phyloP scores from a whole-genome alignment of 2,113 vertebrate genomes.

The Colossoma macropomum region DNA sequence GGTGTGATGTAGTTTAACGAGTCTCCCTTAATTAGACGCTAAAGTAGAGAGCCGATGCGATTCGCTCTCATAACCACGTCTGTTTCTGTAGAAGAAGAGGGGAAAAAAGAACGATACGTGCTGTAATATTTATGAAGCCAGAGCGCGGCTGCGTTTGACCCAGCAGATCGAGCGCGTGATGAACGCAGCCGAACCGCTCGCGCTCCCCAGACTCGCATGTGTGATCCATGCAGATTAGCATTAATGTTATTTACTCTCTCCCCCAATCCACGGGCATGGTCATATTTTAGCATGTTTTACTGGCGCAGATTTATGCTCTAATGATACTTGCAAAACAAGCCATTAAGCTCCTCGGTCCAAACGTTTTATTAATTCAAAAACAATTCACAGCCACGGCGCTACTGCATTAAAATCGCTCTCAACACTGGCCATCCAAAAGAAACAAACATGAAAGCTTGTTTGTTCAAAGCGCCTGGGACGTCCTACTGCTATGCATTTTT shows the following conservation, averaged over 20 bases:
- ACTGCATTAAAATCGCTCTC: conserved; percentile 36
- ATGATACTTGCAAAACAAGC: conserved; percentile 46
- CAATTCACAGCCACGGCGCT: conserved; percentile 28
- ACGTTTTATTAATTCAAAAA: conserved; percentile 48
- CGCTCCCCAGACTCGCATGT: background rate
- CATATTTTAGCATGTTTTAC: conserved; percentile 35
- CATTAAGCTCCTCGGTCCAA: conserved; percentile 26
- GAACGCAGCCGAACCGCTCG: background rate
- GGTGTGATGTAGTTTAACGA: background rate
- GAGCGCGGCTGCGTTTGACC: conserved; percentile 41
- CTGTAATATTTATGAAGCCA: conserved; percentile 54
- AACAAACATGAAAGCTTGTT: conserved; percentile 45
- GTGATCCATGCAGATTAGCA: conserved; percentile 9
- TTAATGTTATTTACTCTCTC: conserved; percentile 24
- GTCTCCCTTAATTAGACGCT: conserved; percentile 1
- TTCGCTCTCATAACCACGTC: conserved; percentile 20
- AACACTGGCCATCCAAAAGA: conserved; percentile 24
- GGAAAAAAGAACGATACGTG: background rate
- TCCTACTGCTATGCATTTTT: conserved; percentile 36
- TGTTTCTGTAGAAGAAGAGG: conserved; percentile 21
- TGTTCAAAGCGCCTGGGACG: conserved; percentile 51
- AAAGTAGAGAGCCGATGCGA: background rate
- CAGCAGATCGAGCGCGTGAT: background rate
- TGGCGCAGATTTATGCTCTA: conserved; percentile 35
- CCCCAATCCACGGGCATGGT: conserved; percentile 11